Percentiles rank a stretch among this genome's conserved stretches.
Conservation (phyloP, 2,888 invertebrate genomes). For the Hartigia nigra region DNA sequence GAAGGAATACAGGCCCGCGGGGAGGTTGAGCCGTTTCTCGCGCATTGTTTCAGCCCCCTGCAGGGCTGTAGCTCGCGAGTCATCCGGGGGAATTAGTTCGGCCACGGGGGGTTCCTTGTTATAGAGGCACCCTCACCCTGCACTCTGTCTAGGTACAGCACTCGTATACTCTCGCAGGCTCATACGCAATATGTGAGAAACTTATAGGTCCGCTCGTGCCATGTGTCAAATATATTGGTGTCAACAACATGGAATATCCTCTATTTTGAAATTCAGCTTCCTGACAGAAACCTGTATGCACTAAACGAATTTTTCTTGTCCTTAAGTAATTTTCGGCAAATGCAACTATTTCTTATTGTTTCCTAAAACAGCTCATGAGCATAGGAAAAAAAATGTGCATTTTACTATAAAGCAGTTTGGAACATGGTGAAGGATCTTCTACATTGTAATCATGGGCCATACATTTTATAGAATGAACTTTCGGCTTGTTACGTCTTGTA, state of each 20-base stretch:
- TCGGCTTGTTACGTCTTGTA: slow-evolving; percentile 46
- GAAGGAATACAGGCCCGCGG: slow-evolving; percentile 28
- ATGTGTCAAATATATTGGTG: slow-evolving; percentile 4
- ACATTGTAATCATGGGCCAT: not conserved
- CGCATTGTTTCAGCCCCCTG: slow-evolving; percentile 65
- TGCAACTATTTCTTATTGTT: not conserved
- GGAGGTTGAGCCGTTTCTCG: slow-evolving; percentile 50
- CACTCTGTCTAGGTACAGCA: slow-evolving; percentile 9
- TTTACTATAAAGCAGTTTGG: not conserved
- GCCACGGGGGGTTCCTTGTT: slow-evolving; percentile 64
- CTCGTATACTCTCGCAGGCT: slow-evolving; percentile 19
- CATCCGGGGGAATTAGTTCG: slow-evolving; percentile 65
- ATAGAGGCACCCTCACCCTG: slow-evolving; percentile 49
- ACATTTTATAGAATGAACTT: slow-evolving; percentile 1
- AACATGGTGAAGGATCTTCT: not conserved
- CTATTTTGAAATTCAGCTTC: not conserved
- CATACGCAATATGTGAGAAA: slow-evolving; percentile 44
- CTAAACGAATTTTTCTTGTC: no score
- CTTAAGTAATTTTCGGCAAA: not conserved
- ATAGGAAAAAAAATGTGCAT: not conserved
- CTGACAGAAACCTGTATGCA: not conserved
- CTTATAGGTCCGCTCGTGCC: slow-evolving; percentile 24
- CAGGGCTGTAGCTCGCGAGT: slow-evolving; percentile 61
- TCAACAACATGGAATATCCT: not conserved
- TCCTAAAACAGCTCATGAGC: not conserved